Conservation (phyloP, 2,797 vertebrate species). For the Gymnopithys bicolor region DNA sequence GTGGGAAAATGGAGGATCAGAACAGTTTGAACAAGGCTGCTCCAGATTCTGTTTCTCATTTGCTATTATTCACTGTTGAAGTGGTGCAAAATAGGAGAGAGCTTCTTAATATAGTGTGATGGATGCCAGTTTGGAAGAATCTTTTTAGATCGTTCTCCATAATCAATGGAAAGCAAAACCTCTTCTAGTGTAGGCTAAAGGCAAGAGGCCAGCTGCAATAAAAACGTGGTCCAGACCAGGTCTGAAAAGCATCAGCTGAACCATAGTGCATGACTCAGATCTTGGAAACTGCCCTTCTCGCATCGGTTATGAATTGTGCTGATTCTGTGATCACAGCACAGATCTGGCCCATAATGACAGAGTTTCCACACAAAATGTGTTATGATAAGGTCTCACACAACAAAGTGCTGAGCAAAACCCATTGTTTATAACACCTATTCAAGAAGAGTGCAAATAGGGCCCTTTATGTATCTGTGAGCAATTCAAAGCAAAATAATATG, state of each 20-base stretch:
- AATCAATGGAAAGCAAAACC: background rate
- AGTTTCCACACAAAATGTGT: background rate
- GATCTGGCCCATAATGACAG: background rate
- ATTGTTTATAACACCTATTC: background rate
- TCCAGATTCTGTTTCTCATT: background rate
- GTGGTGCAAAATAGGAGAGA: background rate
- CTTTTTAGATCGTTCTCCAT: background rate
- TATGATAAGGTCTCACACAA: background rate
- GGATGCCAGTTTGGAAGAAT: background rate
- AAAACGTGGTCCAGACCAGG: background rate
- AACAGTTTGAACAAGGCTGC: background rate
- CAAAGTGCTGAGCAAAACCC: background rate
- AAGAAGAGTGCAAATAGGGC: background rate
- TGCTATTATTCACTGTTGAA: background rate
- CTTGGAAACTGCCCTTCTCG: background rate
- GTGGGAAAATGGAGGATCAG: background rate
- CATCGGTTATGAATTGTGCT: background rate
- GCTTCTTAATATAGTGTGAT: background rate
- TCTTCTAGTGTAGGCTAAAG: background rate
- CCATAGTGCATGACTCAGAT: accelerated
- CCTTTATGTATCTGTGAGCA: background rate
- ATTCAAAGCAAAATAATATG: background rate
- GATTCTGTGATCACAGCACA: background rate
- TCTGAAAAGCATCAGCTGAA: background rate
- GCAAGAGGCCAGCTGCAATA: background rate